phyloP scores from a whole-genome alignment of 2,888 invertebrate species.

The Chironomus riparius region DNA sequence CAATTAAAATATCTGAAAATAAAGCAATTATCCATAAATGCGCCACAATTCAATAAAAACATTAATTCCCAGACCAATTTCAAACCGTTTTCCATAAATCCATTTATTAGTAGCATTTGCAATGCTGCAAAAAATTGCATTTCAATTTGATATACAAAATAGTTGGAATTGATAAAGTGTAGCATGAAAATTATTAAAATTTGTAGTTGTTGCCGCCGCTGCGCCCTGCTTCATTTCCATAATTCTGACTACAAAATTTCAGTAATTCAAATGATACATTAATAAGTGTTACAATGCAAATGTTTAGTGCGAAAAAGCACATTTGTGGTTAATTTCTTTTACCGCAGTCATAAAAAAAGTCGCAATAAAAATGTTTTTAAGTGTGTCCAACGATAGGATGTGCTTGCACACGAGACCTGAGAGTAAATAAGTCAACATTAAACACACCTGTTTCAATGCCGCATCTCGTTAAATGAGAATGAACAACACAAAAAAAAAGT shows the following conservation, averaged over 20 bases:
- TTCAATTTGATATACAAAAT: neutral
- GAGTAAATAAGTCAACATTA: neutral
- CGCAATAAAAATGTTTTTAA: neutral
- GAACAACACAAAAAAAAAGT: neutral
- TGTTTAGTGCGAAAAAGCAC: constrained; percentile 2
- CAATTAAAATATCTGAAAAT: no score
- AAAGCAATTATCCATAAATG: no score
- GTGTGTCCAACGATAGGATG: neutral
- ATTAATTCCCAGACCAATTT: no score
- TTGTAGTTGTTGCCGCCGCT: neutral
- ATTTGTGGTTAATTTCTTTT: constrained; percentile 1
- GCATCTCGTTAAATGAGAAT: neutral
- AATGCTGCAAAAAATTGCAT: neutral
- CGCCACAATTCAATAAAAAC: no score
- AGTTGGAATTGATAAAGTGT: neutral
- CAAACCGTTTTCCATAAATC: neutral
- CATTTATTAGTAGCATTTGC: neutral
- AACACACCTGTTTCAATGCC: neutral
- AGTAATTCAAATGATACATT: constrained; percentile 18
- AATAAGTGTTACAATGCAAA: constrained; percentile 8
- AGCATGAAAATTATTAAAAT: neutral
- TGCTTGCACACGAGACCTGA: neutral
- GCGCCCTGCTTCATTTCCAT: neutral
- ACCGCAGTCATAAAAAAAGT: neutral
- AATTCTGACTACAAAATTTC: neutral